phyloP scores from a whole-genome alignment of 1,140 invertebrate genomes.

The Eufriesea mexicana region DNA sequence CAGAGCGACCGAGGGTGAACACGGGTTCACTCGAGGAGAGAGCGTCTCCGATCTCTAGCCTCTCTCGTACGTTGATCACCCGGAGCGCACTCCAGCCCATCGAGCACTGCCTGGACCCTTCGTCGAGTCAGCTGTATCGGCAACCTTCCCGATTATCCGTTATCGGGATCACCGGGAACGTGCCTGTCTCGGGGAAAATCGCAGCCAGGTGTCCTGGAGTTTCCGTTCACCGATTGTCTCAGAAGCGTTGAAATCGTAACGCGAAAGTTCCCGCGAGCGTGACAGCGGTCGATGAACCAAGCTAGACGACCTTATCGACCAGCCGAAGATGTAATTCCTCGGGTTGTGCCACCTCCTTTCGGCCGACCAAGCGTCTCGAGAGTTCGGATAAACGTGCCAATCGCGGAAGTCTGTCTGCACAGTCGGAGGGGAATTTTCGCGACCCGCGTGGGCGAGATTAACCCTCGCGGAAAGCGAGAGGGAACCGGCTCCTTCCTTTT shows the following conservation, averaged over 20 bases:
- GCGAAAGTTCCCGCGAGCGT: not conserved
- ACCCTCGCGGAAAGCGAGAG: not conserved
- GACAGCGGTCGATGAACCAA: not conserved
- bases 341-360: not conserved
- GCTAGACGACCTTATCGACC: not conserved
- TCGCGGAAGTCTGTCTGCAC: not conserved
- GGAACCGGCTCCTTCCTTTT: conserved; percentile 4
- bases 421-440: conserved; percentile 11
- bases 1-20: not conserved
- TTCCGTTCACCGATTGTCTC: no score
- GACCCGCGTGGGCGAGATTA: not conserved
- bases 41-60: not conserved
- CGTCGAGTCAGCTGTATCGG: not conserved
- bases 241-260: not conserved
- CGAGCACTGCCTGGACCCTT: not conserved
- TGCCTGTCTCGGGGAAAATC: no score
- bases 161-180: no score
- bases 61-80: conserved; percentile 16
- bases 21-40: no score
- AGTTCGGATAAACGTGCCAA: conserved; percentile 2
- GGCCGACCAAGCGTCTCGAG: not conserved
- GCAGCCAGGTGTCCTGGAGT: no score
- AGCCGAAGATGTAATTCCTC: not conserved
- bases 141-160: no score
- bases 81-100: conserved; percentile 6